These are phyloP conservation scores for Anthoscopus minutus DNA, from an alignment of 2,113 vertebrate species.

Conservation along the genomic window DNA sequence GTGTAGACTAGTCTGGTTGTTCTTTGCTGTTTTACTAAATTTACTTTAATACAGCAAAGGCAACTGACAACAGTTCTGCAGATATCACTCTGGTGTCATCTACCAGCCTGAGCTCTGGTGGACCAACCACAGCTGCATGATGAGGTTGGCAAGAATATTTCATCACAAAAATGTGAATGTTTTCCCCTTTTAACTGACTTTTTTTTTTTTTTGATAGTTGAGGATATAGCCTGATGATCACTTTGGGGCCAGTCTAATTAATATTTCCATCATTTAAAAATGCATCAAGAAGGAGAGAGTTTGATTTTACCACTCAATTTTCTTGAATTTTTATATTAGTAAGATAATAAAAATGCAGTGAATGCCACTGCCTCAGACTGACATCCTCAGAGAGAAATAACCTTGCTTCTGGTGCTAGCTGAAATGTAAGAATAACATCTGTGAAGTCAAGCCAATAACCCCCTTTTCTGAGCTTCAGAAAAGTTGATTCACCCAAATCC, in stretches of 20 bases:
- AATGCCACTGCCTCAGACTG: background rate
- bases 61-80: background rate
- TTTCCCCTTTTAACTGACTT: background rate
- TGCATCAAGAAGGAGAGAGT: background rate
- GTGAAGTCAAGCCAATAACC: background rate
- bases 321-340: background rate
- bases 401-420: background rate
- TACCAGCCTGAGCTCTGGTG: background rate
- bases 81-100: background rate
- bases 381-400: background rate
- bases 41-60: background rate
- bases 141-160: background rate
- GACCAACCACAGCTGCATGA: background rate
- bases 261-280: background rate
- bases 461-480: background rate
- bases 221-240: background rate
- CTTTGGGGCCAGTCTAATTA: background rate
- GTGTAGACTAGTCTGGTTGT: background rate
- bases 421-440: background rate
- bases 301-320: background rate
- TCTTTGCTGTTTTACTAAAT: background rate
- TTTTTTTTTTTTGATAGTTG: background rate
- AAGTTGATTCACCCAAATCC: background rate
- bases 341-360: background rate
- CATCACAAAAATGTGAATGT: background rate